phyloP scores from a whole-genome alignment of 2,113 vertebrate genomes.

The Nibea albiflora region DNA sequence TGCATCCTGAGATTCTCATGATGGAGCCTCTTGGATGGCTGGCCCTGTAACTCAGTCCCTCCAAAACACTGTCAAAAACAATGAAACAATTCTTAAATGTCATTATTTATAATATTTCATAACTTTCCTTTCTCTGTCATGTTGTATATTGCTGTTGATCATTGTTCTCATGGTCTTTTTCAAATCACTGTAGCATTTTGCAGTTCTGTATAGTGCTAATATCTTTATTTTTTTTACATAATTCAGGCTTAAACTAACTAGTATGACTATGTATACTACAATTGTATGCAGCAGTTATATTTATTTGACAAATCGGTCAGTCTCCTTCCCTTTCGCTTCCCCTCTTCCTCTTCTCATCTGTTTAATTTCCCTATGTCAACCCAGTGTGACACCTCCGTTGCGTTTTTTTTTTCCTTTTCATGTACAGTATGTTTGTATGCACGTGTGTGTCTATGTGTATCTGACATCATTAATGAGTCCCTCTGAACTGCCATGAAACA shows the following conservation, averaged over 20 bases:
- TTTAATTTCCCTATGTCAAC: conserved; percentile 26
- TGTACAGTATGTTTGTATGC: conserved; percentile 2
- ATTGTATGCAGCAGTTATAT: neutral
- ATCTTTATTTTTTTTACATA: neutral
- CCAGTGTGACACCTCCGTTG: conserved; percentile 38
- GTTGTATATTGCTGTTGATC: neutral
- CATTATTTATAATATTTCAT: neutral
- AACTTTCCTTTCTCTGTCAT: neutral
- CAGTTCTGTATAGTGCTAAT: too few species aligned
- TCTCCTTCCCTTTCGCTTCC: neutral
- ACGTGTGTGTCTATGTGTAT: conserved; percentile 18
- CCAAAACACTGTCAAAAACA: neutral
- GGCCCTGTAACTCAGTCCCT: neutral
- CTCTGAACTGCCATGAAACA: conserved; percentile 36
- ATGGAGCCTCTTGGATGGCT: neutral
- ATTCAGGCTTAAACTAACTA: neutral
- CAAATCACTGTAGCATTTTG: neutral
- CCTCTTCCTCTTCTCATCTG: conserved; percentile 9
- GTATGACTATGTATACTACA: neutral
- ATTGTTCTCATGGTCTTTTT: neutral
- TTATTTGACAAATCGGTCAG: neutral
- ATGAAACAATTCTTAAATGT: neutral
- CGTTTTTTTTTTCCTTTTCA: neutral
- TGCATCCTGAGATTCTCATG: neutral
- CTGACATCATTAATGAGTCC: conserved; percentile 36